Conservation (phyloP, 2,888 invertebrate species). For the Himalopsyche kuldschensis region DNA sequence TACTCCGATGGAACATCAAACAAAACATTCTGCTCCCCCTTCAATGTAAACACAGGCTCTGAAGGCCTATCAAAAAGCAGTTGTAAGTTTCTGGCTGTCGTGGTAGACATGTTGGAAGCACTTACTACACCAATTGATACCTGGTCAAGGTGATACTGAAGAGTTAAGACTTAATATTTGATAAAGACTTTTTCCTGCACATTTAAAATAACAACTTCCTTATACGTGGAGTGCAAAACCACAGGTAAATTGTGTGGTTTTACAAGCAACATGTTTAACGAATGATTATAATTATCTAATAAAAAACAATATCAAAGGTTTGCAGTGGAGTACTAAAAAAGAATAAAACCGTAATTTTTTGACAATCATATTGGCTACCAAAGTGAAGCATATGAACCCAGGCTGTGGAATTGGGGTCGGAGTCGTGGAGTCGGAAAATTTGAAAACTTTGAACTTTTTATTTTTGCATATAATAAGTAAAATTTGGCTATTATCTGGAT, state of each 20-base stretch:
- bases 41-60: conserved; percentile 56
- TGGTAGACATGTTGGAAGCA: not conserved
- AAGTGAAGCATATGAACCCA: too few relatives aligned
- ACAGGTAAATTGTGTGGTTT: not conserved
- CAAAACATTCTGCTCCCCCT: conserved; percentile 51
- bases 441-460: too few relatives aligned
- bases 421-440: too few relatives aligned
- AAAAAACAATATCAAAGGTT: not conserved
- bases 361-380: too few relatives aligned
- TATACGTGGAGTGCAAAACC: not conserved
- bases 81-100: conserved; percentile 40
- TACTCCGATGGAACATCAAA: conserved; percentile 58
- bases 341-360: too few relatives aligned
- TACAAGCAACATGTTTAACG: not conserved
- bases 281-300: not conserved
- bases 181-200: not conserved
- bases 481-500: too few relatives aligned
- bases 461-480: too few relatives aligned
- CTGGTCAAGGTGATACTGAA: not conserved
- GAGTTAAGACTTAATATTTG: not conserved
- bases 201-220: not conserved
- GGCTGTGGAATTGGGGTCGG: too few relatives aligned
- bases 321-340: not conserved
- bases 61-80: conserved; percentile 53
- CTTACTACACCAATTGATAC: too few relatives aligned